Percentiles rank a stretch among this genome's conserved stretches.
phyloP scores from a whole-genome alignment of 2,888 invertebrate species.

The Drosophila buzzatii region DNA sequence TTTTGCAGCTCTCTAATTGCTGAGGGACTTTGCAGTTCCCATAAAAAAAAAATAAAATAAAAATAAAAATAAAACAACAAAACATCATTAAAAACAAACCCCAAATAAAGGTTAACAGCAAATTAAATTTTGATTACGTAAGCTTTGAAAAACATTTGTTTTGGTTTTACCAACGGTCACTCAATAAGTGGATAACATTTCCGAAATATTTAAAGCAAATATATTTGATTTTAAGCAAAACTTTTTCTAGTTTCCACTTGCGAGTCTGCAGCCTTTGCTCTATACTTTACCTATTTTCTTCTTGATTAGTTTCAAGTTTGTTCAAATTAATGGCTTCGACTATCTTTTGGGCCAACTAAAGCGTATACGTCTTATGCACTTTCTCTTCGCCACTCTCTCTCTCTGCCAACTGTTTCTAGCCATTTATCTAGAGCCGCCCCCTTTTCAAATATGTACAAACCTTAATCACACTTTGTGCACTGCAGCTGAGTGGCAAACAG shows the following conservation, averaged over 20 bases:
- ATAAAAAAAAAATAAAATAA: conserved; percentile 11
- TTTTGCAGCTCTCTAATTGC: conserved; percentile 40
- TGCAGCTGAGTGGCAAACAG: conserved; percentile 47
- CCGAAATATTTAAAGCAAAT: neutral
- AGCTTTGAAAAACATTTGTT: conserved; percentile 3
- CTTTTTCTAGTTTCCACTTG: neutral
- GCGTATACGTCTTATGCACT: neutral
- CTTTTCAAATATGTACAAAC: conserved; percentile 59
- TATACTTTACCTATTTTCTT: conserved; percentile 7
- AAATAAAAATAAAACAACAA: conserved; percentile 5
- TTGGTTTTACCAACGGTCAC: neutral
- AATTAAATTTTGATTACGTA: conserved; percentile 13
- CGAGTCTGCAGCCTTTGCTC: neutral
- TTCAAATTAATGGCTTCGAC: conserved; percentile 19
- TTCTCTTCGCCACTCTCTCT: neutral
- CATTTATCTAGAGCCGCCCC: conserved; percentile 47
- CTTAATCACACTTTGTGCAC: conserved; percentile 66
- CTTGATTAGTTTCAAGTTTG: conserved; percentile 39
- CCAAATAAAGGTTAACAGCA: conserved; percentile 29
- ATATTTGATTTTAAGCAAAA: neutral
- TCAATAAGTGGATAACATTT: neutral
- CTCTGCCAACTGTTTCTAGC: conserved; percentile 9
- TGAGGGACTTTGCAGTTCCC: conserved; percentile 41
- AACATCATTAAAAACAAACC: conserved; percentile 38
- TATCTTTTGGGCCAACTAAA: conserved; percentile 1